These are phyloP conservation scores for Sinosuthora webbiana DNA, from an alignment of 2,113 vertebrate species.

Conservation along the genomic window DNA sequence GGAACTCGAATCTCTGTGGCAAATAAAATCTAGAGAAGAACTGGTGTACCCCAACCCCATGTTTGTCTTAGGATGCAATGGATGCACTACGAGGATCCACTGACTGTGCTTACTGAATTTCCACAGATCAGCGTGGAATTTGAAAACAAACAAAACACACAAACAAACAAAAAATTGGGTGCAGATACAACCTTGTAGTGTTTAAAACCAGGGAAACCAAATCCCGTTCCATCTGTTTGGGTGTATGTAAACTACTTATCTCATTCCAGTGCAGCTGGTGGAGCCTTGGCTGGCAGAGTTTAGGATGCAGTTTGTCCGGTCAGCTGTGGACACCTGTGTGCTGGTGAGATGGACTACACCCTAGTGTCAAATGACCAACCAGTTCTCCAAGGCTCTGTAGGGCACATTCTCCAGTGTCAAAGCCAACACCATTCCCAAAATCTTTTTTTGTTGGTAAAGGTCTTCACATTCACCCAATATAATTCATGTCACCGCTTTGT, in stretches of 20 bases:
- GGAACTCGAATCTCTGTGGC: background rate
- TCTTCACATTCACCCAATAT: background rate
- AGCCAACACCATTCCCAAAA: background rate
- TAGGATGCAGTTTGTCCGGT: background rate
- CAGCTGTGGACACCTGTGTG: background rate
- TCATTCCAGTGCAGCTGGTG: background rate
- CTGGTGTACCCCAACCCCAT: background rate
- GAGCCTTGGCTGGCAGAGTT: background rate
- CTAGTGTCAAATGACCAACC: background rate
- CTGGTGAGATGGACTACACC: background rate
- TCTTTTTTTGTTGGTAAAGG: background rate
- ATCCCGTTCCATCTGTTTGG: background rate
- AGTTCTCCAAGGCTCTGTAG: background rate
- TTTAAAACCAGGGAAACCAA: background rate
- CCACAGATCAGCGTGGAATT: background rate
- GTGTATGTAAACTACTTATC: background rate
- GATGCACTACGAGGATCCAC: background rate
- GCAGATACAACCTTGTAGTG: background rate
- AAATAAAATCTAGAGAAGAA: background rate
- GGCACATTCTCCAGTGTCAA: fast-evolving
- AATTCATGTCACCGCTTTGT: background rate
- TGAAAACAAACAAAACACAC: background rate
- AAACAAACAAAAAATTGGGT: background rate
- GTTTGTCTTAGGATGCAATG: background rate
- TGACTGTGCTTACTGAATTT: background rate